A percentile compares a stretch with the other conserved stretches of the same genome.
phyloP scores from a whole-genome alignment of 2,113 vertebrate species.

The Phainopepla nitens region DNA sequence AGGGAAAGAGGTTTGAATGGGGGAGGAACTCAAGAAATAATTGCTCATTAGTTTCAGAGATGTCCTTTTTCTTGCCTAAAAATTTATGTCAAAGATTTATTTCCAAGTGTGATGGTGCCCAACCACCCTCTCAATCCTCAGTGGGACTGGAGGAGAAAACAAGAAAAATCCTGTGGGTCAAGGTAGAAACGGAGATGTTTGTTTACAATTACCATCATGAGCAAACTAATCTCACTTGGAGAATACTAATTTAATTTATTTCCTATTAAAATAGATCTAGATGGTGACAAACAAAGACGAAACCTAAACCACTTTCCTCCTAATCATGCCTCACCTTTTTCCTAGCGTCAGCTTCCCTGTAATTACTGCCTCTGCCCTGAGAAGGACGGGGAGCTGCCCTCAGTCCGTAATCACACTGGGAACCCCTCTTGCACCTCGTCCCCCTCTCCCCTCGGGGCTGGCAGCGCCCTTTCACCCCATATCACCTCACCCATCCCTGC shows the following conservation, averaged over 20 bases:
- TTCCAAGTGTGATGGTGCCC: background rate
- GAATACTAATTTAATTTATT: background rate
- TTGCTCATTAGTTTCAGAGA: background rate
- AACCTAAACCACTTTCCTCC: background rate
- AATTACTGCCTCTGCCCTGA: fast-evolving
- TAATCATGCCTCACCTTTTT: background rate
- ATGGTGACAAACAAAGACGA: background rate
- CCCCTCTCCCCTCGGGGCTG: fast-evolving
- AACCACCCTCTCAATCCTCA: background rate
- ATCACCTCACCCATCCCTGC: too few relatives aligned
- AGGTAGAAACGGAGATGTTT: background rate
- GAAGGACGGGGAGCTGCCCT: fast-evolving
- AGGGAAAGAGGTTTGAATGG: background rate
- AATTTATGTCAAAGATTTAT: background rate
- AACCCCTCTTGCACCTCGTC: background rate
- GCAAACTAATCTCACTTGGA: background rate
- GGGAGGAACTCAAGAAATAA: background rate
- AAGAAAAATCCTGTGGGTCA: background rate
- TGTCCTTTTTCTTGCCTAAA: background rate
- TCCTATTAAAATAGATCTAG: background rate
- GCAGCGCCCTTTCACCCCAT: fast-evolving
- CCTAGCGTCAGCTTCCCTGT: background rate
- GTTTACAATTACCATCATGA: background rate
- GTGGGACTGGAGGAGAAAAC: background rate
- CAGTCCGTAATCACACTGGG: background rate